Base-by-base conservation (phyloP, 2,888 invertebrate species). In the Charanyca ferruginea region DNA sequence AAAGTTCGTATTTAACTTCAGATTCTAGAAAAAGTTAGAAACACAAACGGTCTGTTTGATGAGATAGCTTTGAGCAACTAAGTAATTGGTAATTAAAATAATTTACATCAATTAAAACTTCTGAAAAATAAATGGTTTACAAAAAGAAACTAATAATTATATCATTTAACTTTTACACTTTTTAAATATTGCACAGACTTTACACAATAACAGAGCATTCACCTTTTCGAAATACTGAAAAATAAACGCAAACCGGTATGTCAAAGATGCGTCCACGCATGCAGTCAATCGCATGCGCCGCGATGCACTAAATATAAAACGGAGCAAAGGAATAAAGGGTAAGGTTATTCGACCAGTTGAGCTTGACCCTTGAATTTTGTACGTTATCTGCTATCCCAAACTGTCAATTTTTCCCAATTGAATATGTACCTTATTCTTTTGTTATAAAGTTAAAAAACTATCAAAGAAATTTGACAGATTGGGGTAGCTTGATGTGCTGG, bases 281-380 rank as follows among this genome's bases (percentile, higher is more conserved):
- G 89, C 87, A 84, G 77, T 80, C 86, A 87, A 81, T 86, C 85
- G 89, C 89, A 81, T 86, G 86, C 87, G 82, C 85, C 70, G 85
- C 81, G 84, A 69, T 88, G 90, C 87, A 94, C 94, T 94, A 90
- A 92, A 90, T 89, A 83, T 86, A 85, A 88, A 88, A 82, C 83
- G 70, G 83, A 85, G 79, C 79, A 76, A 83, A 66, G 38, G 38
- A 38, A 73, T 74, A 79, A 69, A 84, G 85, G 80, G 84, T 84
- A 76, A 78, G 22, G 58, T 61, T 69, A 22, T 57, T 35, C 52
- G 60, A 42, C 81, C 83, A 84, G 70, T 64, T 65, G 74, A 66
- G 61, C 41, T 60, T 66, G 79, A 81, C 68, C 73, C 47, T 80
- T 62, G 59, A 55, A 55, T 44, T 28, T 47, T 23, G 11, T 25